phyloP scores from a whole-genome alignment of 2,113 vertebrate genomes.

The Dicentrarchus labrax region DNA sequence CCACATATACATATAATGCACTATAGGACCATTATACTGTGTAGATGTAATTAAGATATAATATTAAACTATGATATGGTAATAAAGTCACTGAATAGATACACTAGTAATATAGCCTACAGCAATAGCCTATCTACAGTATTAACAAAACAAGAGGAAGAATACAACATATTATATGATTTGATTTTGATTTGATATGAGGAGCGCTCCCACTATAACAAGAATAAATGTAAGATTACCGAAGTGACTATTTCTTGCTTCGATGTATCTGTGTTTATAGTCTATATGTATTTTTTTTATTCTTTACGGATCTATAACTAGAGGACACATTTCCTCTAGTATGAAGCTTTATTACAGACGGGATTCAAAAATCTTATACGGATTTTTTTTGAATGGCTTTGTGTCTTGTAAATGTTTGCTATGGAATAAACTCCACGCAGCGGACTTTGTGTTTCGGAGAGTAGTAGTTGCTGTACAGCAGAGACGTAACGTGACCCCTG shows the following conservation, averaged over 20 bases:
- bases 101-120: neutral
- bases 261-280: slow-evolving; percentile 1
- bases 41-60: neutral
- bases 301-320: neutral
- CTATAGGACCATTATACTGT: neutral
- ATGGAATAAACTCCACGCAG: neutral
- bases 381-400: neutral
- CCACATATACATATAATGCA: neutral
- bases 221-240: neutral
- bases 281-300: neutral
- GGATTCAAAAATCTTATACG: neutral
- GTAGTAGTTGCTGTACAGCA: neutral
- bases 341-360: no score
- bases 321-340: no score
- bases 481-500: neutral
- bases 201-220: no score
- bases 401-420: neutral
- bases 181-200: neutral
- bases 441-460: neutral
- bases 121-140: neutral
- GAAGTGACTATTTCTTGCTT: neutral
- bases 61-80: no score
- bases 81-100: neutral
- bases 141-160: neutral
- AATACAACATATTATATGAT: neutral